Evolutionary conservation across 1,140 invertebrate genomes (phyloP).

Genomic region (roundworm (Caenorhabditis elegans)): WBcel235 BX284606.5:10412501-10413000

Average conservation of each 20-base stretch:
- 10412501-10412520: too few relatives aligned
- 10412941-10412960: conserved; percentile 38
- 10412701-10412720: not conserved
- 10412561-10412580: too few relatives aligned
- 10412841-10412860: conserved; percentile 9
- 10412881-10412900: too few relatives aligned
- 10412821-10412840: conserved; percentile 23
- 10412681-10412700: conserved; percentile 23
- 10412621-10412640: not conserved
- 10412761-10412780: not conserved
- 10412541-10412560: too few relatives aligned
- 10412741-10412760: conserved; percentile 8
- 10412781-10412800: conserved; percentile 11
- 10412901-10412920: too few relatives aligned
- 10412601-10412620: not conserved
- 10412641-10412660: conserved; percentile 3
- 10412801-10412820: not conserved
- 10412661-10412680: conserved; percentile 30
- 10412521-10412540: too few relatives aligned
- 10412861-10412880: conserved; percentile 22
- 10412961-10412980: conserved; percentile 69
- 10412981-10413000: conserved; percentile 92
- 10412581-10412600: conserved; percentile 1
- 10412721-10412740: not conserved
- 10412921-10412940: not conserved